Evolutionary conservation across 1,140 invertebrate genomes (phyloP), one percentile per base, ranked within the genome.

Genomic region (Rhagoletis zephyria): DNA sequence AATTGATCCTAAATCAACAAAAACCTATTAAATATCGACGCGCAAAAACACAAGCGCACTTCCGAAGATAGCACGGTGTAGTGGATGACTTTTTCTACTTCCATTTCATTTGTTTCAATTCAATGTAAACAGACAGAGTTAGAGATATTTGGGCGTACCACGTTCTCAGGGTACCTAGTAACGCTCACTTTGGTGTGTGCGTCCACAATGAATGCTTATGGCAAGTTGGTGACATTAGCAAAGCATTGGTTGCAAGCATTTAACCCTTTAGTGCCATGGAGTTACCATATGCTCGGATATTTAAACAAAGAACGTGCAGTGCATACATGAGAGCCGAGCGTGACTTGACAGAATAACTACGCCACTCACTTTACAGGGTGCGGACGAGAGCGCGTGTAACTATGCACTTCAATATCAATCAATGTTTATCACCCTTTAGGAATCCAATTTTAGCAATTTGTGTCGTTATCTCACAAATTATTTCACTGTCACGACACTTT

Each of bases 21-120:
- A 85, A 61, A 63, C 42, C 56, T 63, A 85, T 85, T 85, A 85
- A 85, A 45, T 85, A 63, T 60, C 14, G 30, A 30, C 5, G 5
- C 6, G 19, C 1, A 16, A 0, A 1, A 42, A 48, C 16, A 40
- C 81, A 74, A 4, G 30, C 45, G n/a, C 45, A 74, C 16, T 64
- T 64, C 14, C 3, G n/a, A 6, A 74, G 14, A 74, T 45, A 74
- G 12, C 60, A 56, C 30, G 59, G 2, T 40, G 59, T 30, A 63
- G 45, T 16, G 16, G 9, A 16, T 63, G 59, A 14, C 30, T 60
- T 63, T 63, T 63, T 30, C 16, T 63, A 61, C 85, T 85, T 63
- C 85, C 60, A 63, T 56, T 85, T 85, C 85, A 85, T 85, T 85
- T 85, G 85, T 85, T 85, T 85, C 60, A 85, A 85, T 85, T 85